Percentiles rank a stretch among this genome's conserved stretches.
phyloP scores from a whole-genome alignment of 2,888 invertebrate species.

The Leptinotarsa haldemani region DNA sequence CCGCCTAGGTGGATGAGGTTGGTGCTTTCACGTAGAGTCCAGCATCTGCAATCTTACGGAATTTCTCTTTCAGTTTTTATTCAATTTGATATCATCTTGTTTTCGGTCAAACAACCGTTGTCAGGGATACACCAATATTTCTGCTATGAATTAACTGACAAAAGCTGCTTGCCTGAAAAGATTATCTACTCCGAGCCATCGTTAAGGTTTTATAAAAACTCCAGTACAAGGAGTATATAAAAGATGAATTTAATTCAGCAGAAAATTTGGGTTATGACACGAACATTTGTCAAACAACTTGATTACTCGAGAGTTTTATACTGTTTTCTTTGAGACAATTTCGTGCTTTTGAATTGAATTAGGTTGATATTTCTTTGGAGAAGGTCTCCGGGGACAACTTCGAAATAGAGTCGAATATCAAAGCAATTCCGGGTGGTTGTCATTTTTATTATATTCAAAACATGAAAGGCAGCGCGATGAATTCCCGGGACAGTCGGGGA shows the following conservation, averaged over 20 bases:
- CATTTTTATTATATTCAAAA: not conserved
- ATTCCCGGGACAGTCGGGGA: not conserved
- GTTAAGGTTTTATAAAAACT: not conserved
- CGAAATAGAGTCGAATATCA: not conserved
- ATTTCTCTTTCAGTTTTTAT: too few species aligned
- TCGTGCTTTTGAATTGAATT: slow-evolving; percentile 18
- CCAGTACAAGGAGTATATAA: slow-evolving; percentile 7
- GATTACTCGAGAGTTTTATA: slow-evolving; percentile 16
- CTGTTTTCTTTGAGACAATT: slow-evolving; percentile 2
- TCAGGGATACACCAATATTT: too few species aligned
- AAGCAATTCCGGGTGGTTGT: not conserved
- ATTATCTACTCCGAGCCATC: not conserved
- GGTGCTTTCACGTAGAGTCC: too few species aligned
- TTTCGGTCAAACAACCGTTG: too few species aligned
- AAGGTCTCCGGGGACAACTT: slow-evolving; percentile 17
- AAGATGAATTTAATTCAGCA: slow-evolving; percentile 33
- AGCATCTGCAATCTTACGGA: too few species aligned
- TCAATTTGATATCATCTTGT: too few species aligned
- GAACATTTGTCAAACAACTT: slow-evolving; percentile 22
- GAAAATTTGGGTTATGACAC: slow-evolving; percentile 32
- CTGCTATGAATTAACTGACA: too few species aligned
- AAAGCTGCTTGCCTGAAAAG: too few species aligned
- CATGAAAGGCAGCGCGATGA: not conserved
- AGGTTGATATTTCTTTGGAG: slow-evolving; percentile 20
- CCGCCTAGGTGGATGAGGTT: too few species aligned